Conservation (phyloP, 2,797 vertebrate genomes). For the Naso thynnoides region DNA sequence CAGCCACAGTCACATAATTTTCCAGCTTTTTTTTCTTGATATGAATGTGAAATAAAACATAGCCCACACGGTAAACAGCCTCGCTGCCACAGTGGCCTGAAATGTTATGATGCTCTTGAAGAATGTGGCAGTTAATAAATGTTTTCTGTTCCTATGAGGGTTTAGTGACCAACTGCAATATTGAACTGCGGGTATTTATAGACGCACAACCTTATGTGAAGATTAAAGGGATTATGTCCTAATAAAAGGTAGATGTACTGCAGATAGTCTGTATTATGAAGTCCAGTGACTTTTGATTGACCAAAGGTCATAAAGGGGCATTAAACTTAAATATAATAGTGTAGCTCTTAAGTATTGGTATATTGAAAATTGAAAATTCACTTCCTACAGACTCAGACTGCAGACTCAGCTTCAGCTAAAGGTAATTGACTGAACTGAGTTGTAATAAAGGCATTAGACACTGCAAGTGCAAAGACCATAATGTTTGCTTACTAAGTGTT, state of each 20-base stretch:
- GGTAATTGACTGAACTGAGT: background rate
- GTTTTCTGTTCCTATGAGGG: conserved; percentile 33
- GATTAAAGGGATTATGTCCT: conserved; percentile 55
- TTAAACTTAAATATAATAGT: background rate
- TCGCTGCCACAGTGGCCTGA: background rate
- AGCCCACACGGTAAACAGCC: background rate
- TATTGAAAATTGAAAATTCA: too few relatives aligned
- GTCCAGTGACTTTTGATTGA: conserved; percentile 8
- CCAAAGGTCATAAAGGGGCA: conserved; percentile 7
- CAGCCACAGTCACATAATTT: conserved; percentile 20
- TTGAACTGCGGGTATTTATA: conserved; percentile 59
- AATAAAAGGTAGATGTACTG: conserved; percentile 40
- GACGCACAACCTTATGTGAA: conserved; percentile 33
- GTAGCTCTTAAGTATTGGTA: background rate
- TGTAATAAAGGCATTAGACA: conserved; percentile 10
- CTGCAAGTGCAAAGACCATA: background rate
- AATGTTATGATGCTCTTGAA: conserved; percentile 3
- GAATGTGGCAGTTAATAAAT: conserved; percentile 29
- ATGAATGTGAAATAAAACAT: background rate
- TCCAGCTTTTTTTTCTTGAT: conserved; percentile 8
- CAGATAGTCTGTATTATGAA: conserved; percentile 8
- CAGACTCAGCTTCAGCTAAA: background rate
- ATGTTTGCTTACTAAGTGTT: background rate
- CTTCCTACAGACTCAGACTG: background rate
- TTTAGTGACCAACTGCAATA: conserved; percentile 39